Base-by-base conservation (phyloP, 2,888 invertebrate genomes). In the Brenthis daphne region DNA sequence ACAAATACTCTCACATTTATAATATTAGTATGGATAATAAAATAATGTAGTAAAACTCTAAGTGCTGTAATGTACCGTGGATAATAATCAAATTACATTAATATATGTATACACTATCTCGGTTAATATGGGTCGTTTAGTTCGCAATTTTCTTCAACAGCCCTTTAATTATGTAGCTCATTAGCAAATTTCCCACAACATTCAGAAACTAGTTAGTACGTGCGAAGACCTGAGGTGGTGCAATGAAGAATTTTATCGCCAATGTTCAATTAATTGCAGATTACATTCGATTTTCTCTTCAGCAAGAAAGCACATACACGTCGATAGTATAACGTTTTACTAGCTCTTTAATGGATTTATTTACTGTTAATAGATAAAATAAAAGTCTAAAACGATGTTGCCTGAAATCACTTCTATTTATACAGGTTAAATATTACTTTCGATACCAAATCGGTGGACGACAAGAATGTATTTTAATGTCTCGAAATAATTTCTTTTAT, bases 111-210 rank as follows among this genome's bases (percentile, higher is more conserved):
- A 33, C 63, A 68, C 47, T 47, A 33, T 65, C 50, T 54, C 53
- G 55, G 64, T 63, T 56, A 64, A 70, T 72, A 63, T 64, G 65
- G 65, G 57, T 65, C 67, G 60, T 65, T 70, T 65, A 68, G 61
- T 66, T 69, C 60, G 69, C 70, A 73, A 74, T 70, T 72, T 65
- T 72, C 74, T 73, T 64, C 57, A 55, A 71, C 71, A 61, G 65
- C 68, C 71, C 74, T 72, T 72, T 75, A 75, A 75, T 75, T 74
- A 74, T 68, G 68, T 70, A 64, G 51, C 74, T 74, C 74, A 74
- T 75, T 75, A 75, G 75, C 72, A 71, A 63, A 75, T 75, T 72
- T 75, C 73, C 75, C 72, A 72, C 72, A 72, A 67, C 64, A 70
- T 72, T 73, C 69, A 60, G 65, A 73, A 74, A 75, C 75, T 68